Evolutionary conservation across 2,888 invertebrate genomes (phyloP).

Genomic region (Microctonus brassicae): DNA sequence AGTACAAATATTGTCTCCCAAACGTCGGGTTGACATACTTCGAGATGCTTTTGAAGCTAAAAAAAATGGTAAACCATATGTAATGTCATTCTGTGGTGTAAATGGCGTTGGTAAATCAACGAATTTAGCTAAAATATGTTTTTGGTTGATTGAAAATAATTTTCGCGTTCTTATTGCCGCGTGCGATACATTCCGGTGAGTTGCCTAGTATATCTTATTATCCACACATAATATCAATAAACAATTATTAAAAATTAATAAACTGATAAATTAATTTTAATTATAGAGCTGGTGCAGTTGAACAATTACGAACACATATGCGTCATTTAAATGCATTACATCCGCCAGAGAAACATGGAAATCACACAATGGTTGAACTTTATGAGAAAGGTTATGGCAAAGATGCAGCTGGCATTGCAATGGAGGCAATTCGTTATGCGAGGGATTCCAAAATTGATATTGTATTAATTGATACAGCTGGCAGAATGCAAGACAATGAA

Average conservation of each 20-base stretch:
- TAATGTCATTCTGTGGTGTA: slow-evolving; percentile 97
- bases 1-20: slow-evolving; percentile 94
- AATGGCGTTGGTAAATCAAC: slow-evolving; percentile 99
- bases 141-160: slow-evolving; percentile 99
- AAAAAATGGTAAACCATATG: slow-evolving; percentile 87
- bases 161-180: slow-evolving; percentile 97
- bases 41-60: slow-evolving; percentile 95
- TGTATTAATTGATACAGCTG: slow-evolving; percentile 98
- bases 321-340: slow-evolving; percentile 94
- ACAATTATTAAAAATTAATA: neutral
- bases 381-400: slow-evolving; percentile 99
- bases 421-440: slow-evolving; percentile 95
- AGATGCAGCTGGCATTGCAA: slow-evolving; percentile 98
- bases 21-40: slow-evolving; percentile 94
- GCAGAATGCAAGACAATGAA: slow-evolving; percentile 99
- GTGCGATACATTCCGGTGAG: slow-evolving; percentile 90
- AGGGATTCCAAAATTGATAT: slow-evolving; percentile 87
- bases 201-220: slow-evolving; percentile 24
- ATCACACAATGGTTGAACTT: slow-evolving; percentile 88
- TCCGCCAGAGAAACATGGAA: slow-evolving; percentile 80
- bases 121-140: slow-evolving; percentile 98
- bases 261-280: neutral
- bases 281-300: slow-evolving; percentile 94
- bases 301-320: slow-evolving; percentile 96
- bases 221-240: neutral